These are phyloP conservation scores for Acanthornis magna DNA, from an alignment of 2,797 vertebrate species.

Conservation along the genomic window DNA sequence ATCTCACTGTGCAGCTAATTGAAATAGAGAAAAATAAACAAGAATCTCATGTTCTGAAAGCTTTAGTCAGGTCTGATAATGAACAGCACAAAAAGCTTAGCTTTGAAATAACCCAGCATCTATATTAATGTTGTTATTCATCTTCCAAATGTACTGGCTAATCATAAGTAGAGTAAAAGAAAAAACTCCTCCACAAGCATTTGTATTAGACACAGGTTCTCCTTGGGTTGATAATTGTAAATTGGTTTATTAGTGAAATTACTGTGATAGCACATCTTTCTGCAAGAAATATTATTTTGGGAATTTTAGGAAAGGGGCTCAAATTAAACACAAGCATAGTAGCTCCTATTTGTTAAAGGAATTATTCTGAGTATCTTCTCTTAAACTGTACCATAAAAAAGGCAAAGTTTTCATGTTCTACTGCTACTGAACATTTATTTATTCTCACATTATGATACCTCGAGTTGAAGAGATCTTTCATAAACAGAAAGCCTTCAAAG, in stretches of 20 bases:
- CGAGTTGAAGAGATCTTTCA: not conserved
- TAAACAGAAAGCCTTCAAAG: not conserved
- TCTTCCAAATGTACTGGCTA: not conserved
- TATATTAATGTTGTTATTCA: not conserved
- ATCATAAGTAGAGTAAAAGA: not conserved
- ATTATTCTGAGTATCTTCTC: not conserved
- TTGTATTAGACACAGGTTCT: not conserved
- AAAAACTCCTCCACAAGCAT: not conserved
- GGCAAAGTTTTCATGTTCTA: not conserved
- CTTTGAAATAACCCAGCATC: not conserved
- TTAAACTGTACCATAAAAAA: not conserved
- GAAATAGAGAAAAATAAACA: constrained; percentile 3
- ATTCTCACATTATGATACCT: not conserved
- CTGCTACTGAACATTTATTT: not conserved
- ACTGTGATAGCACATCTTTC: not conserved
- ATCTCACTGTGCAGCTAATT: not conserved
- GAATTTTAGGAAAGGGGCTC: not conserved
- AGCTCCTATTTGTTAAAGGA: not conserved
- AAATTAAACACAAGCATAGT: not conserved
- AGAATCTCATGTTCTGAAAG: not conserved
- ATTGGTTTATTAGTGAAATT: not conserved
- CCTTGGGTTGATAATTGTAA: not conserved
- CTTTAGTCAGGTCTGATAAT: not conserved
- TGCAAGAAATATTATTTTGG: not conserved
- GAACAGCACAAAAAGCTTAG: not conserved